These are phyloP conservation scores for Drosophila prostipennis DNA, from an alignment of 2,888 invertebrate genomes.

Conservation along the genomic window DNA sequence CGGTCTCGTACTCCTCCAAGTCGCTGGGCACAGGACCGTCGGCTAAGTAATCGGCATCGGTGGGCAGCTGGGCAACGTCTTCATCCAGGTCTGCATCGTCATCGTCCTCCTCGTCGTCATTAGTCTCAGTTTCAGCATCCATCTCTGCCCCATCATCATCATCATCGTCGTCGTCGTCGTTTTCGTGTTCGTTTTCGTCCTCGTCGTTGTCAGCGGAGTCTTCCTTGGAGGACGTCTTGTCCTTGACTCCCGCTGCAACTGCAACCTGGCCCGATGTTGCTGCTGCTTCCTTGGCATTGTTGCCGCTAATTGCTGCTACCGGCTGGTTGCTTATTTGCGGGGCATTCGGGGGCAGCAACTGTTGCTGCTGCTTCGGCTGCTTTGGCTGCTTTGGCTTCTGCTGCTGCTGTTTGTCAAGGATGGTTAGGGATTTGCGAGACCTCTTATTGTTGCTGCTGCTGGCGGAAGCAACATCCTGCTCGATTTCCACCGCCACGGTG, in stretches of 20 bases:
- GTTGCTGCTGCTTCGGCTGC: slow-evolving; percentile 35
- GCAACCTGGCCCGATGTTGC: slow-evolving; percentile 30
- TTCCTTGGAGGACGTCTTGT: slow-evolving; percentile 55
- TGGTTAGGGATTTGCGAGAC: slow-evolving; percentile 80
- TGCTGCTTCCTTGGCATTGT: slow-evolving; percentile 52
- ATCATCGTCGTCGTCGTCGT: slow-evolving; percentile 31
- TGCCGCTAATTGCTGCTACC: slow-evolving; percentile 65
- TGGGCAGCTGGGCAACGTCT: slow-evolving; percentile 59
- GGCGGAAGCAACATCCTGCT: slow-evolving; percentile 48
- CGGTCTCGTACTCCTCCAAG: slow-evolving; percentile 57
- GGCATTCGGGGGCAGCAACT: slow-evolving; percentile 73
- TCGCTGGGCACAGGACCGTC: slow-evolving; percentile 67
- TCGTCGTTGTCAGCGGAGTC: slow-evolving; percentile 28
- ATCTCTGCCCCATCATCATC: slow-evolving; percentile 37
- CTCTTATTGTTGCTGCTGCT: slow-evolving; percentile 70
- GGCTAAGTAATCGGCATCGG: slow-evolving; percentile 61
- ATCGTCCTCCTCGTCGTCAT: slow-evolving; percentile 46
- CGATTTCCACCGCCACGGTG: slow-evolving; percentile 27
- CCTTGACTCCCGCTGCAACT: slow-evolving; percentile 39
- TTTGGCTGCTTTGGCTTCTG: slow-evolving; percentile 8
- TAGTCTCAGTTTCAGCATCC: slow-evolving; percentile 34
- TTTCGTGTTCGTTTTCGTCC: slow-evolving; percentile 26
- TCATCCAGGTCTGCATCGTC: slow-evolving; percentile 56
- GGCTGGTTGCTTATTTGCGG: slow-evolving; percentile 81
- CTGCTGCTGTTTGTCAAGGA: slow-evolving; percentile 55